Evolutionary conservation across 2,888 invertebrate species (phyloP).

Genomic region (Polymixis lichenea): DNA sequence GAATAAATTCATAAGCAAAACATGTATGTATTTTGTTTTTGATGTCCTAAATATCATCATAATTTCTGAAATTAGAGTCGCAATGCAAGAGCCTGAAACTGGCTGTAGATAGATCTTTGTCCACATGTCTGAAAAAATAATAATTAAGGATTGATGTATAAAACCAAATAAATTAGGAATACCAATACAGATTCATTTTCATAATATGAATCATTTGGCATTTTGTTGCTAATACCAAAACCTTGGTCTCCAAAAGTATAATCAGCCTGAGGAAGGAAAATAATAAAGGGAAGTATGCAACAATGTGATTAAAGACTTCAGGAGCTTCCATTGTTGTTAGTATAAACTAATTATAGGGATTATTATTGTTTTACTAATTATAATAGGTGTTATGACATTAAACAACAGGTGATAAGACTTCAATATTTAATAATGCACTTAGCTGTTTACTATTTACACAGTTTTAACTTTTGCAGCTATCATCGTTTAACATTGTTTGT

Average conservation of each 20-base stretch:
- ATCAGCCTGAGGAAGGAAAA: conserved; percentile 49
- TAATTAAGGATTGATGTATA: too few species aligned
- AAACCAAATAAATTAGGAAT: background rate
- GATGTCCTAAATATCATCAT: background rate
- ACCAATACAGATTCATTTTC: background rate
- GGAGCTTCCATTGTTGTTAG: conserved; percentile 24
- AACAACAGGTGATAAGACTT: background rate
- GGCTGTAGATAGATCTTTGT: background rate
- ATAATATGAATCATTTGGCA: background rate
- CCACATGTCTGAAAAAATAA: background rate
- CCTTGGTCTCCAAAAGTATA: conserved; percentile 13
- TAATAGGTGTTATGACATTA: background rate
- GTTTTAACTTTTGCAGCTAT: too few species aligned
- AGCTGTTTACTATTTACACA: background rate
- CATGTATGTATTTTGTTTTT: background rate
- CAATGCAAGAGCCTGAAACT: background rate
- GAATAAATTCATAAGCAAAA: conserved; percentile 2
- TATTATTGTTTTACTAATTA: conserved; percentile 4
- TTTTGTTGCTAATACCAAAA: background rate
- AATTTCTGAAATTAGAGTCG: background rate
- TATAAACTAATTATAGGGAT: background rate
- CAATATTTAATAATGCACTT: background rate
- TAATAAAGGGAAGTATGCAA: conserved; percentile 24
- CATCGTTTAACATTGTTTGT: too few species aligned
- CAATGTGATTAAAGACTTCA: conserved; percentile 19